phyloP scores from a whole-genome alignment of 2,797 vertebrate genomes.

The Aplochiton taeniatus region DNA sequence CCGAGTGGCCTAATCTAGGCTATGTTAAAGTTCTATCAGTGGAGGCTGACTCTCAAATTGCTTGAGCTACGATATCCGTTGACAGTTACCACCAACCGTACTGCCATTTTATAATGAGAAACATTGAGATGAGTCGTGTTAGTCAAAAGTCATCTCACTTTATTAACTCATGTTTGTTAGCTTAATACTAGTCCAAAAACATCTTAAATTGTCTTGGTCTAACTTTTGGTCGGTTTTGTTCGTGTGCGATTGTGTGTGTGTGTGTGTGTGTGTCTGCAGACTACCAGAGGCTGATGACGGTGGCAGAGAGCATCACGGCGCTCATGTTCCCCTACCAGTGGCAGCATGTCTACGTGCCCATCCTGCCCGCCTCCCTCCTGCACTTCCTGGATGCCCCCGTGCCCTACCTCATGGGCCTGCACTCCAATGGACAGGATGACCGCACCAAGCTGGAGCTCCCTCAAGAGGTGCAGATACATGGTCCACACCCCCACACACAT shows the following conservation, averaged over 20 bases:
- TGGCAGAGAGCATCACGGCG: slow-evolving; percentile 97
- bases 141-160: too few species aligned
- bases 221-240: neutral
- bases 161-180: too few species aligned
- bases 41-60: too few species aligned
- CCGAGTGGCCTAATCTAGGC: too few species aligned
- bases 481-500: neutral
- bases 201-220: too few species aligned
- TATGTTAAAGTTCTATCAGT: too few species aligned
- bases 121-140: too few species aligned
- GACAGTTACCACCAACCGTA: too few species aligned
- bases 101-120: too few species aligned
- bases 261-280: slow-evolving; percentile 70
- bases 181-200: too few species aligned
- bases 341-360: slow-evolving; percentile 99
- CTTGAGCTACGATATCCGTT: too few species aligned
- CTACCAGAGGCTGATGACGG: slow-evolving; percentile 98
- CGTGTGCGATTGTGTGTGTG: slow-evolving; percentile 17
- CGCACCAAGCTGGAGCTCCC: slow-evolving; percentile 95
- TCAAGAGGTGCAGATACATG: slow-evolving; percentile 85
- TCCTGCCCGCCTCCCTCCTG: slow-evolving; percentile 95
- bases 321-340: slow-evolving; percentile 99
- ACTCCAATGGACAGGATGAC: slow-evolving; percentile 96
- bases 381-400: slow-evolving; percentile 99
- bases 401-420: slow-evolving; percentile 98